Evolutionary conservation across 2,888 invertebrate species (phyloP), one percentile per base, ranked within the genome.

Genomic region (Drosophila leonis): DNA sequence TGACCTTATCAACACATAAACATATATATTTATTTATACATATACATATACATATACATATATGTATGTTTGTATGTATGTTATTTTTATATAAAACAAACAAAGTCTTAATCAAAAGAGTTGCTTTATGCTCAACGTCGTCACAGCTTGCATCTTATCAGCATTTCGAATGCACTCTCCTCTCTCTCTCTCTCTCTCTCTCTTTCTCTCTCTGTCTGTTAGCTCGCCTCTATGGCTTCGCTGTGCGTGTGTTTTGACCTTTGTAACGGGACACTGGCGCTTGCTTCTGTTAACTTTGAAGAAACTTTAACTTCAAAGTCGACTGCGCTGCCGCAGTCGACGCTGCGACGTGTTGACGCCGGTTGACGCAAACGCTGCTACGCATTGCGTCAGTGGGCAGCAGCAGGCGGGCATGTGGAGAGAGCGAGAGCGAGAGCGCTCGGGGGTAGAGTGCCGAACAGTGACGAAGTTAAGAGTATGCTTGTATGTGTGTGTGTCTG

Each of bases 331-430:
- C 15, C 12, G 46, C 20, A 37, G 54, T 29, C 52, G 55, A 10
- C 31, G 62, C 62, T 60, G 78, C 49, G 49, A 10, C 49, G 29
- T 12, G 31, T 12, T 29, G 31, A 83, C 86, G 83, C 65, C 88
- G 79, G 49, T 18, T 29, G 31, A 83, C 86, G 83, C 65, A 83
- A 82, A 88, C 62, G 77, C 65, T 46, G 60, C 62, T 27, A 76
- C 69, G 64, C 85, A 85, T 84, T 83, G 85, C 83, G 88, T 83
- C 85, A 85, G 80, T 71, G 55, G 57, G 12, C 37, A 37, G 52
- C 24, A 15, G 15, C 33, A 33, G 13, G 13, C 51, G 29, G 12
- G 10, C n/a, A n/a, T 18, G 4, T 12, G 13, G 35, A 35, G 35
- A 15, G 39, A 39, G 33, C 12, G 20, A 20, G 55, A 27, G 15